A percentile compares a stretch with the other conserved stretches of the same genome.
Conservation (phyloP, 2,888 invertebrate genomes). For the Pristionchus fissidentatus region DNA sequence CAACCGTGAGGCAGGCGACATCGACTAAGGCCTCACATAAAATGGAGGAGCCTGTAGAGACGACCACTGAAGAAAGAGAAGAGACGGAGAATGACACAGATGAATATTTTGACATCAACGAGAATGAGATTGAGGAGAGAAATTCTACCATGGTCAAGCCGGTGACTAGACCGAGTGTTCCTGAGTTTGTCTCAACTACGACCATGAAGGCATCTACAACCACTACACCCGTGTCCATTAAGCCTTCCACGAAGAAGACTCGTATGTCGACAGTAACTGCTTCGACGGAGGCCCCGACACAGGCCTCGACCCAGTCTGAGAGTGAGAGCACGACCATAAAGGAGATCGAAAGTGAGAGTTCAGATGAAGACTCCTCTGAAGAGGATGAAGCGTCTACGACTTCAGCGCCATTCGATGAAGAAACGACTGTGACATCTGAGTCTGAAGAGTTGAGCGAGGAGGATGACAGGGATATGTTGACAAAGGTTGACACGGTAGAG, state of each 20-base stretch:
- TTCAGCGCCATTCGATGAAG: not conserved
- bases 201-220: not conserved
- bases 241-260: not conserved
- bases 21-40: no score
- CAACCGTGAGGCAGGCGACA: no score
- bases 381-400: not conserved
- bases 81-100: not conserved
- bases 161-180: not conserved
- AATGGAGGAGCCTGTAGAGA: not conserved
- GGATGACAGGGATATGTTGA: not conserved
- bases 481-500: not conserved
- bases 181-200: constrained; percentile 4
- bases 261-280: not conserved
- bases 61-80: not conserved
- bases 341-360: no score
- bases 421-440: not conserved
- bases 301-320: not conserved
- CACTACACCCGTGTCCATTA: not conserved
- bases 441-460: constrained; percentile 37
- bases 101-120: not conserved
- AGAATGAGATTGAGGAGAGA: not conserved
- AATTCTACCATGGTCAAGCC: not conserved
- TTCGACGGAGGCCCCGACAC: not conserved
- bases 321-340: no score
- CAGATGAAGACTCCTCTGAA: constrained; percentile 1